Conservation (phyloP, 2,888 invertebrate genomes). For the Luffia ferchaultella region DNA sequence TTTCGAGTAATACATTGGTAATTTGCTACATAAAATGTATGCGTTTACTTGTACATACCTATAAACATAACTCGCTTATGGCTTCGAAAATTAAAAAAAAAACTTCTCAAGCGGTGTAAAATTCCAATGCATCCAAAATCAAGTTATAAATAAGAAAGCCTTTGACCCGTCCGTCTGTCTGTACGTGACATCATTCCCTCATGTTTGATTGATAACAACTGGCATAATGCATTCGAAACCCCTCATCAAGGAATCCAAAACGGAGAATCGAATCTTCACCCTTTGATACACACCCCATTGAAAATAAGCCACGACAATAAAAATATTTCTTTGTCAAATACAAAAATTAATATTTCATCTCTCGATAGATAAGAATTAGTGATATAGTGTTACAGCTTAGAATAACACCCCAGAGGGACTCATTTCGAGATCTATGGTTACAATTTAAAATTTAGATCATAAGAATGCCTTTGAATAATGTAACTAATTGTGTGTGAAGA, state of each 20-base stretch:
- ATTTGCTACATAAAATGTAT: no score
- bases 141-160: no score
- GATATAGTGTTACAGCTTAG: slow-evolving; percentile 53
- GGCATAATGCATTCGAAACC: slow-evolving; percentile 18
- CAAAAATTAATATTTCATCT: slow-evolving; percentile 51
- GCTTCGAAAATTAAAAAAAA: no score
- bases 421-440: no score
- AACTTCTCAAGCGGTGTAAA: no score
- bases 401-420: no score
- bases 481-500: slow-evolving; percentile 63
- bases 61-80: no score
- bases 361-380: slow-evolving; percentile 38
- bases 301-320: slow-evolving; percentile 50
- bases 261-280: slow-evolving; percentile 8
- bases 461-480: slow-evolving; percentile 46
- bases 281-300: slow-evolving; percentile 13
- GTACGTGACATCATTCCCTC: slow-evolving; percentile 23
- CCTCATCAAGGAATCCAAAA: slow-evolving; percentile 14
- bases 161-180: slow-evolving; percentile 25
- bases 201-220: slow-evolving; percentile 36
- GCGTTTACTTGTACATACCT: no score
- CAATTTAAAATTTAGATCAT: slow-evolving; percentile 12
- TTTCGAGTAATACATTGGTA: no score
- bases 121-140: no score
- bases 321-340: slow-evolving; percentile 43